Conservation (phyloP, 1,140 invertebrate species). For the Drusus annulatus region DNA sequence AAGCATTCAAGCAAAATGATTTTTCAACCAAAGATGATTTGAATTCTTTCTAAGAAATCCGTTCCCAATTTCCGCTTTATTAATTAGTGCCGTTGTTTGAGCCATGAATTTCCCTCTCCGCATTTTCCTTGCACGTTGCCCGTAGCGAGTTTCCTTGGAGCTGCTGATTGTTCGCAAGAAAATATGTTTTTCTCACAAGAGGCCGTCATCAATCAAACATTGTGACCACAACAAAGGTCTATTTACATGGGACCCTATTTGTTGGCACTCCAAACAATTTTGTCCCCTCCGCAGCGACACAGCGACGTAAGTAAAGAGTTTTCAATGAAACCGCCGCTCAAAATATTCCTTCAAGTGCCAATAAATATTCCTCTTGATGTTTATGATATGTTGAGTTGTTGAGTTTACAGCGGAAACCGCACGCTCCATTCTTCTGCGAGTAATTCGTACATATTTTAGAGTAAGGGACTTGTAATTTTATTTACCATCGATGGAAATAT, state of each 20-base stretch:
- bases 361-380: constrained; percentile 37
- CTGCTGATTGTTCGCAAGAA: constrained; percentile 15
- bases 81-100: constrained; percentile 32
- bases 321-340: constrained; percentile 15
- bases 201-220: constrained; percentile 46
- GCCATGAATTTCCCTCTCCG: neutral
- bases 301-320: constrained; percentile 20
- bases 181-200: constrained; percentile 40
- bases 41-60: neutral
- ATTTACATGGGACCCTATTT: constrained; percentile 48
- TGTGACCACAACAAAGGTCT: constrained; percentile 46
- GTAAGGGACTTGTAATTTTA: too few relatives aligned
- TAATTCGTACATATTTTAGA: too few relatives aligned
- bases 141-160: neutral
- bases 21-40: neutral
- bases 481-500: too few relatives aligned
- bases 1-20: constrained; percentile 8
- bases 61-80: neutral
- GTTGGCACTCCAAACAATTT: constrained; percentile 33
- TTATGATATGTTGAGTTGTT: constrained; percentile 17
- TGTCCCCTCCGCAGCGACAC: constrained; percentile 2
- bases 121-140: neutral
- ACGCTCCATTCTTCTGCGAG: too few relatives aligned
- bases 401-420: neutral
- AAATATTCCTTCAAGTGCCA: neutral